These are phyloP conservation scores for Mimachlamys varia DNA, from an alignment of 2,888 invertebrate genomes.

Conservation along the genomic window DNA sequence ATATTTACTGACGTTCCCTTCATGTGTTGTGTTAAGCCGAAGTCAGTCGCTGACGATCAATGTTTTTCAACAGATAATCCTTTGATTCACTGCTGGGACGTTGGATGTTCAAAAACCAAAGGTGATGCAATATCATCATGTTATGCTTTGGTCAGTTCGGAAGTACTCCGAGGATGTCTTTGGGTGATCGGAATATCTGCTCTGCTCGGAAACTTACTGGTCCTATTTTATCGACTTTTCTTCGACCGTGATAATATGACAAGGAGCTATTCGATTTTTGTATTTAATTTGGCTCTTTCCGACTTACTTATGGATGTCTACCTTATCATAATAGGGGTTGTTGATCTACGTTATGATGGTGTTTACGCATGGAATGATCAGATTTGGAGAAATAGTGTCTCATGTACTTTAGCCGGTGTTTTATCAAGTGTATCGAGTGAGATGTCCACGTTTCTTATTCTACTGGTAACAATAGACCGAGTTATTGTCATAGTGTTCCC, in stretches of 20 bases:
- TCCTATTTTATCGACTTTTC: not conserved
- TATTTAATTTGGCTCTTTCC: not conserved
- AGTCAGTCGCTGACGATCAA: not conserved
- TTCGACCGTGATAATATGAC: not conserved
- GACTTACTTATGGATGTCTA: not conserved
- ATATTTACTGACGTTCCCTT: not conserved
- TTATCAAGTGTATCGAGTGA: conserved; percentile 20
- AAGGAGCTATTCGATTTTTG: not conserved
- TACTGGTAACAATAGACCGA: not conserved
- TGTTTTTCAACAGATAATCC: not conserved
- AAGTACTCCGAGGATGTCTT: not conserved
- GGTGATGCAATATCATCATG: not conserved
- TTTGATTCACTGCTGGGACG: not conserved
- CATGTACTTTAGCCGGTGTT: not conserved
- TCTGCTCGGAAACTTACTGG: not conserved
- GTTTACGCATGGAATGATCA: not conserved
- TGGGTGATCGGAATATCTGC: conserved; percentile 28
- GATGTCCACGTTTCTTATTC: conserved; percentile 6
- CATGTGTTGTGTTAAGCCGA: not conserved
- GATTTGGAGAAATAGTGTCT: not conserved
- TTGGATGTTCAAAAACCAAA: not conserved
- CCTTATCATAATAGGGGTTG: not conserved
- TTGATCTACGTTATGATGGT: not conserved
- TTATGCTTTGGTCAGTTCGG: not conserved
- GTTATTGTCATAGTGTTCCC: not conserved